These are phyloP conservation scores for Boleophthalmus pectinirostris DNA, from an alignment of 2,113 vertebrate species.

Conservation along the genomic window DNA sequence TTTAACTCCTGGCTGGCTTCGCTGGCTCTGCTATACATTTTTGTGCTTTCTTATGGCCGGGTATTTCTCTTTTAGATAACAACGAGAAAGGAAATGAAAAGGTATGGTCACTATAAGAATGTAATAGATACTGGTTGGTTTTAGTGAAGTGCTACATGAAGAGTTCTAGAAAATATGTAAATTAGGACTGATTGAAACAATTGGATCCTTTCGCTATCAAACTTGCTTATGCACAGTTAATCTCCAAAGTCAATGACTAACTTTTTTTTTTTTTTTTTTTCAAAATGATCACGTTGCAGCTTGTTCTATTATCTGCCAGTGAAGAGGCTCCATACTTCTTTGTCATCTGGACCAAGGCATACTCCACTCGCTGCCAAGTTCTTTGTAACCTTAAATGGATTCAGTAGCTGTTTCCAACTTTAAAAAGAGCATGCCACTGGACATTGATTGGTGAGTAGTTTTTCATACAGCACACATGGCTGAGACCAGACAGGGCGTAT, in stretches of 20 bases:
- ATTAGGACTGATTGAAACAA: background rate
- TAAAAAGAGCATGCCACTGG: slow-evolving; percentile 39
- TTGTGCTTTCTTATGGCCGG: background rate
- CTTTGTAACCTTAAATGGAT: slow-evolving; percentile 30
- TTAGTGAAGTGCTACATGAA: background rate
- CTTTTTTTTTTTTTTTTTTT: background rate
- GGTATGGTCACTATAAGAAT: background rate
- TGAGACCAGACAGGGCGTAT: slow-evolving; percentile 44
- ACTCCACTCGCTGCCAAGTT: slow-evolving; percentile 26
- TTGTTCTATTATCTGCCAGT: slow-evolving; percentile 19
- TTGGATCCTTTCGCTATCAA: background rate
- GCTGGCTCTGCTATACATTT: background rate
- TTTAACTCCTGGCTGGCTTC: background rate
- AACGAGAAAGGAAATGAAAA: background rate
- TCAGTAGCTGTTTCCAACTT: slow-evolving; percentile 45
- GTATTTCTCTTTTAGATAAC: background rate
- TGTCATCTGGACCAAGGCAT: slow-evolving; percentile 15
- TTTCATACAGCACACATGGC: slow-evolving; percentile 51
- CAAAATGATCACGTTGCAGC: background rate
- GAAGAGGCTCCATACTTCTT: slow-evolving; percentile 13
- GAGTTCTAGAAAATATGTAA: background rate
- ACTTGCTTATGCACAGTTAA: background rate
- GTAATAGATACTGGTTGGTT: no score
- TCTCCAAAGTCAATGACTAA: background rate
- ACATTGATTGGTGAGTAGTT: slow-evolving; percentile 46